Evolutionary conservation across 1,140 invertebrate species (phyloP), one percentile per base, ranked within the genome.

Genomic region (Chionoecetes opilio): DNA sequence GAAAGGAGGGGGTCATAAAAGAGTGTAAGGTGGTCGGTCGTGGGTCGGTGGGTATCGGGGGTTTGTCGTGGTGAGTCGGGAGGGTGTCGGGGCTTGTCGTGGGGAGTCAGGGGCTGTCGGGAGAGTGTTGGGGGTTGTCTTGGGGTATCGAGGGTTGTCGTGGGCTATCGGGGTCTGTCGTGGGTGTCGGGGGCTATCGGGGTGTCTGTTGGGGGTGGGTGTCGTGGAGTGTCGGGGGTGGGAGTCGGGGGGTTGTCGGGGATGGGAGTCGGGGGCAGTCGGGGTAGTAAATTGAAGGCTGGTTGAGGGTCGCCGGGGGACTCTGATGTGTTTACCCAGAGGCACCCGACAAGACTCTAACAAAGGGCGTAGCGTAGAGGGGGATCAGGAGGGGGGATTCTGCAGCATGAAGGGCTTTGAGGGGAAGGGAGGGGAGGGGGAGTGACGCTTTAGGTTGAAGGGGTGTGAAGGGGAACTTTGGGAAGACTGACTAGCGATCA

Each of bases 311-410:
- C 21, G 21, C 46, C 34, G 35, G 31, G 86, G 63, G 26, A n/a
- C n/a, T 41, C 46, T 94, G 93, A 94, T 82, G 88, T 94, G 93
- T 94, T 94, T 94, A 94, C 93, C 93, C 93, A 89, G 87, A 90
- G 93, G 87, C 93, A 63, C 93, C 86, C 75, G 32, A 93, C 93
- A 93, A 85, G 82, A 53, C 93, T 88, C 37, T 94, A 94, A 94
- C 93, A 94, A 94, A 94, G 93, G 93, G 46, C 82, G 38, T 53
- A 35, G 35, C 86, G 88, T 75, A 41, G 82, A 88, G 93, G 90
- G 41, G 93, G 93, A 88, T 88, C 53, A 21, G 32, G 86, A 53
- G 17, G 93, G 93, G 31, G 93, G 93, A 88, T 88, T 35, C 86
- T 93, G 93, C 86, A 93, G 93, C 93, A 93, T 93, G 93, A 89